Base-by-base conservation (phyloP, 2,113 vertebrate genomes). In the Delphinapterus leucas region DNA sequence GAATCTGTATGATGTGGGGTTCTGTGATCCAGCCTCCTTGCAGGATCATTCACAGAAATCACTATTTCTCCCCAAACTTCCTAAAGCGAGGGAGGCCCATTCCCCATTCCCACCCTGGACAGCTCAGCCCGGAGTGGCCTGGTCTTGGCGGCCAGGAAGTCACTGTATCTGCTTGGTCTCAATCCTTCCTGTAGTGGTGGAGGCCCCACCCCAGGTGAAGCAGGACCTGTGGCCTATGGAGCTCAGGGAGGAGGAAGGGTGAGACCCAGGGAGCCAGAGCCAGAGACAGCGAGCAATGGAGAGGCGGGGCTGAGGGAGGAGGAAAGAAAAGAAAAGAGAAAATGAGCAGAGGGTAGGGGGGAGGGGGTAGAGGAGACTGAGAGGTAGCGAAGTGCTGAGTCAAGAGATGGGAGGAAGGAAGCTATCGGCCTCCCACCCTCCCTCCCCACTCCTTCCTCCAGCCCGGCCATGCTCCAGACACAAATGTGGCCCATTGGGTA, bases 371-470 rank as follows among this genome's bases (percentile, higher is more conserved):
- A 44, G 58, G 90, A 93, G 87, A 53, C 13, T 0, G 79, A 67
- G 61, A 28, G 38, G 73, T 12, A 47, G 67, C 87, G 60, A 94
- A 97, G 41, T 70, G 82, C 95, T 79, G 96, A 98, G 93, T 93
- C 93, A 71, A 87, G 96, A 79, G 47, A 53, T 13, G 44, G 65
- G 81, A 74, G 85, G 93, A 81, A 90, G 97, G 91, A 94, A 86
- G 95, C 67, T 60, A 10, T 60, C 3, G 2, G 68, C 47, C 84
- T 80, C 41, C 20, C 47, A 5, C 38, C 23, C 28, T 33, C 53
- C 31, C 33, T 5, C 31, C 12, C 74, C 20, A 2, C 74, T 61
- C 65, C 76, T n/a, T 38, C 65, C 87, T 25, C 25, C 89, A 58
- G 49, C 65, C 23, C 4, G 1, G 61, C 88, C 41, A 7, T 2